Evolutionary conservation across 1,140 invertebrate species (phyloP), one percentile per base, ranked within the genome.

Genomic region (Sinonovacula constricta): DNA sequence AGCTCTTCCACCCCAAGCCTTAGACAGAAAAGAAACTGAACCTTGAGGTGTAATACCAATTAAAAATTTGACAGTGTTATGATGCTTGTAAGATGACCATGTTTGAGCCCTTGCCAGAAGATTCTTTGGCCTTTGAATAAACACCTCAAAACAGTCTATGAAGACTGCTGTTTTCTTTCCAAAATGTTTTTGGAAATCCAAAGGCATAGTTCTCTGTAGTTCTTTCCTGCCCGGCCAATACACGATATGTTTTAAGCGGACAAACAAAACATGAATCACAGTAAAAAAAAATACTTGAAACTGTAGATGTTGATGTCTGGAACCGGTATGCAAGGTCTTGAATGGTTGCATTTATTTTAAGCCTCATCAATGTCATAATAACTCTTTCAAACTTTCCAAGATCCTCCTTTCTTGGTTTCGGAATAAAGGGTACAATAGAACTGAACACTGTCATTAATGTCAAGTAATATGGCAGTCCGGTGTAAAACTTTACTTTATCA

Each of bases 91-190:
- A 5, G 2, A 5, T 5, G 5, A 24, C 56, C 68, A 71, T 24
- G 68, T 71, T 26, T 60, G 30, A 4, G 31, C 54, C 24, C 68
- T 59, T 31, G 68, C 68, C 34, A 71, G 7, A 4, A 59, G 56
- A 28, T 15, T 28, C 28, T 33, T 36, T n/a, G 56, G 68, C 36
- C 54, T 34, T n/a, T n/a, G n/a, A n/a, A n/a, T n/a, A n/a, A n/a
- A n/a, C n/a, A n/a, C n/a, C n/a, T n/a, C n/a, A n/a, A 71, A 84
- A 70, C 80, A 82, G 45, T 84, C 80, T 24, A 83, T 76, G 24
- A 81, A 77, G 14, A 78, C 72, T 26, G 78, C 67, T 14, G 76
- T 57, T n/a, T 62, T 72, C 1, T 7, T 24, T 45, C 57, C 70
- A n/a, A n/a, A n/a, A n/a, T n/a, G n/a, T n/a, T n/a, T n/a, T n/a